Percentiles rank a stretch among this genome's conserved stretches.
Conservation (phyloP, 35 echinoderm and acorn worm genomes). For the Chiridota heheva region DNA sequence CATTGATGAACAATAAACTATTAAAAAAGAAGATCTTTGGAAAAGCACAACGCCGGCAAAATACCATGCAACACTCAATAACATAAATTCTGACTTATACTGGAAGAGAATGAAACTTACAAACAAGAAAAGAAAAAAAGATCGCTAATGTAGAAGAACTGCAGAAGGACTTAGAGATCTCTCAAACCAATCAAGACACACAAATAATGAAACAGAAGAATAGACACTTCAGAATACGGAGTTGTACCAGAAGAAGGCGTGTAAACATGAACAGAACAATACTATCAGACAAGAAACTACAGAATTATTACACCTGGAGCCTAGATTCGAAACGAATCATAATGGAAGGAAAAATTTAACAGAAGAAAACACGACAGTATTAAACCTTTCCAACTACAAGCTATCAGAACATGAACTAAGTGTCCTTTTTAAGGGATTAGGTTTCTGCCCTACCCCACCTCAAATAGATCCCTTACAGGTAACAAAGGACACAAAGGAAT, state of each 20-base stretch:
- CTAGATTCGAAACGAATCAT: not conserved
- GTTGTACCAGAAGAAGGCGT: not conserved
- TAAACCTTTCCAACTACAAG: not conserved
- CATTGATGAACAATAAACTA: not conserved
- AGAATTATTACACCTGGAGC: not conserved
- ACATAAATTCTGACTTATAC: not conserved
- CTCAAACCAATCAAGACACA: too few species aligned
- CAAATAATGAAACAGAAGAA: not conserved
- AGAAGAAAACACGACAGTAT: not conserved
- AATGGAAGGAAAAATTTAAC: too few species aligned
- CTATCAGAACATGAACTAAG: not conserved
- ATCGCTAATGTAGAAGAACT: not conserved
- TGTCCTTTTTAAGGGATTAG: not conserved
- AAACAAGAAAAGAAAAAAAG: not conserved
- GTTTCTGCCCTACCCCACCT: conserved; percentile 2
- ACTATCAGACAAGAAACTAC: not conserved
- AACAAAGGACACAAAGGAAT: not conserved
- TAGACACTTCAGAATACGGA: not conserved
- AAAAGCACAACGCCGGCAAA: not conserved
- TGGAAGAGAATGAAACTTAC: conserved; percentile 3
- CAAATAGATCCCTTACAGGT: not conserved
- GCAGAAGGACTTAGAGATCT: not conserved
- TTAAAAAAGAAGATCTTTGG: not conserved
- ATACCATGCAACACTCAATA: not conserved
- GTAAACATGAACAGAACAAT: not conserved